A percentile compares a stretch with the other conserved stretches of the same genome.
Evolutionary conservation across 1,140 invertebrate species (phyloP).

Genomic region (Procambarus clarkii): DNA sequence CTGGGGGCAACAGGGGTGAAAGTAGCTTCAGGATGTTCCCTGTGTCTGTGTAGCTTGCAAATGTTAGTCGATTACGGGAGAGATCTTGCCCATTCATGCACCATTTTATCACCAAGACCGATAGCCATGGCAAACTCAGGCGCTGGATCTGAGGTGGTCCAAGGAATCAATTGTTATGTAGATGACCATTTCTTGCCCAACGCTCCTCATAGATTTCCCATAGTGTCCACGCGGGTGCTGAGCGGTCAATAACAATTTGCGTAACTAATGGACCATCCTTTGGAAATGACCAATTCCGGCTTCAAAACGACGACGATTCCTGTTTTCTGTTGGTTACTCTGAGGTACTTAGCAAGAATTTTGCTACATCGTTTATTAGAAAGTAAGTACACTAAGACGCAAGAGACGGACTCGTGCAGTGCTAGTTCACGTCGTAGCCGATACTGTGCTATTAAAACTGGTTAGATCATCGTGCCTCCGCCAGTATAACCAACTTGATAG

Average conservation of each 20-base stretch:
- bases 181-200: conserved; percentile 46
- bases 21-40: background rate
- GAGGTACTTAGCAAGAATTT: background rate
- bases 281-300: conserved; percentile 47
- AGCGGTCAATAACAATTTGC: conserved; percentile 58
- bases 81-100: conserved; percentile 46
- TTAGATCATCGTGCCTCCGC: background rate
- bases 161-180: conserved; percentile 54
- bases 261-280: conserved; percentile 64
- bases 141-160: conserved; percentile 32
- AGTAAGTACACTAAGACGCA: too few relatives aligned
- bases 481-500: background rate
- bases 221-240: conserved; percentile 48
- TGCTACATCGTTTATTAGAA: too few relatives aligned
- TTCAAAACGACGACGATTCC: background rate
- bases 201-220: conserved; percentile 57
- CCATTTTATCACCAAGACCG: conserved; percentile 48
- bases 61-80: conserved; percentile 48
- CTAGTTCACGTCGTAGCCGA: too few relatives aligned
- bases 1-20: background rate
- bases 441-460: background rate
- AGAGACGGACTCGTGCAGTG: too few relatives aligned
- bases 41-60: conserved; percentile 16
- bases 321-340: background rate
- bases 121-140: conserved; percentile 59